Conservation (phyloP, 2,113 vertebrate species). For the Menura novaehollandiae region DNA sequence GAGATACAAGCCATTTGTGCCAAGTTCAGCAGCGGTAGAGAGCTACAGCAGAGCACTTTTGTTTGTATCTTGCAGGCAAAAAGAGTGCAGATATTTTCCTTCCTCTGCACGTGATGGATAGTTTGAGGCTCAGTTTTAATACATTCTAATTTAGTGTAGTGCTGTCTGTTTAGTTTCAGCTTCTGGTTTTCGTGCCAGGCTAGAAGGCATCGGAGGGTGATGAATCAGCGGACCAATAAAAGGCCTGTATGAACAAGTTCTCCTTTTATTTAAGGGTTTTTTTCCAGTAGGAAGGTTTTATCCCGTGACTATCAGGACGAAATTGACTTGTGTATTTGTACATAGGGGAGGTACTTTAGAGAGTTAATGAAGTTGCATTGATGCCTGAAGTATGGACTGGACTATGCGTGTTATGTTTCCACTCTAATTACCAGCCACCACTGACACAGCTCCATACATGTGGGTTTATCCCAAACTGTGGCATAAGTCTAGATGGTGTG, state of each 20-base stretch:
- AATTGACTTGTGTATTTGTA: background rate
- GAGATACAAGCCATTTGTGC: background rate
- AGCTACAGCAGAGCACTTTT: background rate
- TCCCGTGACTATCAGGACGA: fast-evolving
- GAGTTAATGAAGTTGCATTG: background rate
- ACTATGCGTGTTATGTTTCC: fast-evolving
- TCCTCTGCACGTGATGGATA: background rate
- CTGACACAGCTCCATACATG: fast-evolving
- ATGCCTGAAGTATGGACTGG: background rate
- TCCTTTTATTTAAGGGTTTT: background rate
- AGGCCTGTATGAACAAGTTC: background rate
- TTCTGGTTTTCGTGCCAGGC: background rate
- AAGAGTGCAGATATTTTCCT: background rate
- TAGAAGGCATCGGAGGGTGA: background rate
- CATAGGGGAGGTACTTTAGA: background rate
- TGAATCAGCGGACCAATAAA: background rate
- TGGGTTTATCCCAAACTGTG: fast-evolving
- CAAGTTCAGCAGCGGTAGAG: background rate
- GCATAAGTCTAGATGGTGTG: background rate
- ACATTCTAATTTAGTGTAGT: background rate
- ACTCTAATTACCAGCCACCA: fast-evolving
- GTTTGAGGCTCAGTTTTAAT: background rate
- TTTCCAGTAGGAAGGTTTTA: background rate
- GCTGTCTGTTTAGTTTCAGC: background rate
- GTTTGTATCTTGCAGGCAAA: background rate